Evolutionary conservation across 2,797 vertebrate genomes (phyloP).

Genomic region (Thamnophis elegans): DNA sequence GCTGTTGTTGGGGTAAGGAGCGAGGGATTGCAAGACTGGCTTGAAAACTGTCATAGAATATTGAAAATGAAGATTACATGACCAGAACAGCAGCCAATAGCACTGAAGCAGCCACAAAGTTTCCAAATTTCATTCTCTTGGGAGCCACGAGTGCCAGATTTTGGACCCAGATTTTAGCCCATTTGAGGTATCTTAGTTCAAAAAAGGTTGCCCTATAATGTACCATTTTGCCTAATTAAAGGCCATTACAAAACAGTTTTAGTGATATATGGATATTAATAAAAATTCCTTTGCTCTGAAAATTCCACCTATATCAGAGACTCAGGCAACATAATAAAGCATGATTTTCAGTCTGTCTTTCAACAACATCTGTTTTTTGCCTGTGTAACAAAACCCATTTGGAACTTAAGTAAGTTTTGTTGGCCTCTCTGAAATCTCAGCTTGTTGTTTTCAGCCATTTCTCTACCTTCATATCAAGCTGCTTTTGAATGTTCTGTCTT

Average conservation of each 20-base stretch:
- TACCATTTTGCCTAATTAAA: background rate
- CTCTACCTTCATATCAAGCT: background rate
- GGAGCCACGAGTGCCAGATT: background rate
- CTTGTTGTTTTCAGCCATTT: background rate
- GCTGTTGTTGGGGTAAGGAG: background rate
- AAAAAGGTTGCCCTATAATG: background rate
- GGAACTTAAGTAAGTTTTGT: background rate
- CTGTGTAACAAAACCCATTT: background rate
- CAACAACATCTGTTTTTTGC: background rate
- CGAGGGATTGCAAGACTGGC: background rate
- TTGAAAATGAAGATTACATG: background rate
- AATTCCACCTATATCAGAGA: background rate
- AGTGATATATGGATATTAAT: background rate
- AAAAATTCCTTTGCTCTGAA: background rate
- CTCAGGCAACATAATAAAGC: background rate
- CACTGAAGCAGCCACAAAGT: background rate
- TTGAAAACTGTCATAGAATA: background rate
- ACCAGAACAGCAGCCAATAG: background rate
- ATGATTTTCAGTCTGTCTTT: background rate
- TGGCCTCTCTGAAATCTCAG: background rate
- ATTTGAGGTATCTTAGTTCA: background rate
- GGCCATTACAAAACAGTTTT: too few relatives aligned
- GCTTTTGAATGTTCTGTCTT: background rate
- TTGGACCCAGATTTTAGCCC: background rate
- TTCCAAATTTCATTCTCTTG: background rate